Evolutionary conservation across 2,888 invertebrate species (phyloP).

Genomic region (Orthosia gracilis): DNA sequence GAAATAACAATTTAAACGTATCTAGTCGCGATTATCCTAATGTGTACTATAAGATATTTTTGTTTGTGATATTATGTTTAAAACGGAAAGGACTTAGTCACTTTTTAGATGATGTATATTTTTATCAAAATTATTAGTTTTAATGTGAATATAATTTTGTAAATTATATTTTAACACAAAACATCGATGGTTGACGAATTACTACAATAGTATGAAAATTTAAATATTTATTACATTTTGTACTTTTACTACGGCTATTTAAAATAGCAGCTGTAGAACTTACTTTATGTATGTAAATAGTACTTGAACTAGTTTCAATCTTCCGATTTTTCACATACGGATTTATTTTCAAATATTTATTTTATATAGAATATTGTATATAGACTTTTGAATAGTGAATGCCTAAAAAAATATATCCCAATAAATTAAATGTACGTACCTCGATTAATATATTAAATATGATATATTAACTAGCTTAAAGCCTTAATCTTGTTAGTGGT

Average conservation of each 20-base stretch:
- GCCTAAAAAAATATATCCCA: constrained; percentile 42
- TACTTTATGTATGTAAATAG: constrained; percentile 38
- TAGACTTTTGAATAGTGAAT: constrained; percentile 33
- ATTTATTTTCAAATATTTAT: constrained; percentile 17
- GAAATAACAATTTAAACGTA: constrained; percentile 42
- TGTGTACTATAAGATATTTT: constrained; percentile 47
- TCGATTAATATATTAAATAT: constrained; percentile 20
- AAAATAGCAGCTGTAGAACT: constrained; percentile 39
- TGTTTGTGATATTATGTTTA: constrained; percentile 64
- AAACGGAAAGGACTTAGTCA: constrained; percentile 41
- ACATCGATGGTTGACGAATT: constrained; percentile 76
- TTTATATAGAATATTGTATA: constrained; percentile 40
- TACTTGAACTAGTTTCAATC: constrained; percentile 30
- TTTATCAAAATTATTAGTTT: constrained; percentile 50
- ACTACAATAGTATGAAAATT: constrained; percentile 60
- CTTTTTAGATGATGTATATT: constrained; percentile 46
- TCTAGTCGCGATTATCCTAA: constrained; percentile 51
- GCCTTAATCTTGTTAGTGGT: constrained; percentile 51
- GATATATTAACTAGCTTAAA: constrained; percentile 45
- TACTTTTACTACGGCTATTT: constrained; percentile 59
- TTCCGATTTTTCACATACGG: constrained; percentile 34
- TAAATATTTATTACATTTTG: constrained; percentile 55
- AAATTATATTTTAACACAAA: constrained; percentile 56
- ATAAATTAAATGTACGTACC: constrained; percentile 43
- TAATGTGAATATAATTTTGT: constrained; percentile 51